phyloP scores from a whole-genome alignment of 1,140 invertebrate genomes.

The Subanguina moxae region DNA sequence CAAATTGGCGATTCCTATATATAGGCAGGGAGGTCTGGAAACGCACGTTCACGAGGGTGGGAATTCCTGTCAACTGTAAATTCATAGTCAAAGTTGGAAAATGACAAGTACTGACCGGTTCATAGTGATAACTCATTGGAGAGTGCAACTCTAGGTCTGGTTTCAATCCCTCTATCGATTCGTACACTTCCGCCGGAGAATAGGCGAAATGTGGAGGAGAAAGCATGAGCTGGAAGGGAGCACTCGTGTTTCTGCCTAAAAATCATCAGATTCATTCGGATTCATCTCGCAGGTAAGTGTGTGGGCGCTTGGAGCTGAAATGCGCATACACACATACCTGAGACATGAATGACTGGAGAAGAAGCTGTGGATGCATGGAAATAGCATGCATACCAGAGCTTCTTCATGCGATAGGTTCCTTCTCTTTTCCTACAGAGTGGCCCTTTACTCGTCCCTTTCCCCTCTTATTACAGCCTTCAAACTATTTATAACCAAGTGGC shows the following conservation, averaged over 20 bases:
- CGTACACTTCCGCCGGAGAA: slow-evolving; percentile 10
- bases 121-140: slow-evolving; percentile 13
- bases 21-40: slow-evolving; percentile 12
- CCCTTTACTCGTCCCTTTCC: too few species aligned
- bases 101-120: slow-evolving; percentile 14
- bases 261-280: neutral
- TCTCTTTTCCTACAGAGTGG: too few species aligned
- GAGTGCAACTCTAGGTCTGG: slow-evolving; percentile 4
- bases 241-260: neutral
- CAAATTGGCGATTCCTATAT: slow-evolving; percentile 10
- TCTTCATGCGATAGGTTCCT: too few species aligned
- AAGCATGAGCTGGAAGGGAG: slow-evolving; percentile 1
- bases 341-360: too few species aligned
- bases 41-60: neutral
- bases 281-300: neutral
- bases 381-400: too few species aligned
- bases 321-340: too few species aligned
- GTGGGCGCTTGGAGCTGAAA: too few species aligned
- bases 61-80: neutral
- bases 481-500: too few species aligned
- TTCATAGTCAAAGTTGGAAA: neutral
- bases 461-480: too few species aligned
- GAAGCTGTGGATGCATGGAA: too few species aligned
- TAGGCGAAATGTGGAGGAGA: slow-evolving; percentile 18
- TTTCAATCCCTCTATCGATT: slow-evolving; percentile 1